phyloP scores from a whole-genome alignment of 1,140 invertebrate genomes.

The Vanessa tameamea region DNA sequence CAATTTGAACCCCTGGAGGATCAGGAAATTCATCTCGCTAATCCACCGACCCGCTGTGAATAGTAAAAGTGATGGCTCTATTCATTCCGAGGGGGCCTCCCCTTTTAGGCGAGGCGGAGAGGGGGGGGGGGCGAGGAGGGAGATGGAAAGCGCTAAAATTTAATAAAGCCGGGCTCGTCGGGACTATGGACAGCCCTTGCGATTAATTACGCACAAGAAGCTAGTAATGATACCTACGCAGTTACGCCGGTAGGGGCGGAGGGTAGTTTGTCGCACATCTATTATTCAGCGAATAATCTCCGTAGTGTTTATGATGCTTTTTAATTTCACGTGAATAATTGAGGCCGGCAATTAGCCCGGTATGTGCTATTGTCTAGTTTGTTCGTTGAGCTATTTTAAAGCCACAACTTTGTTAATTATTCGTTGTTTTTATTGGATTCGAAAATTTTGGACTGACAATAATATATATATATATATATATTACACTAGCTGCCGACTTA shows the following conservation, averaged over 20 bases:
- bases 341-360: slow-evolving; percentile 27
- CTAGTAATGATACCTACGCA: slow-evolving; percentile 66
- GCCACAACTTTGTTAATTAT: background rate
- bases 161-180: slow-evolving; percentile 72
- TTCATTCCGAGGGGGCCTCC: slow-evolving; percentile 54
- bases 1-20: slow-evolving; percentile 62
- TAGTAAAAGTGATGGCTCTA: slow-evolving; percentile 78
- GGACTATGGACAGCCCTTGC: slow-evolving; percentile 61
- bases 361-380: slow-evolving; percentile 26
- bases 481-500: too few species aligned
- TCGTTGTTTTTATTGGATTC: background rate
- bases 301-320: slow-evolving; percentile 39
- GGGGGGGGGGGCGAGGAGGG: slow-evolving; percentile 35
- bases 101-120: slow-evolving; percentile 32
- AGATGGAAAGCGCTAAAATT: slow-evolving; percentile 73
- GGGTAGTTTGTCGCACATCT: slow-evolving; percentile 53
- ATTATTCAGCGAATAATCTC: slow-evolving; percentile 60
- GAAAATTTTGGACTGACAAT: too few species aligned
- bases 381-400: background rate
- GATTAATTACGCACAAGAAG: slow-evolving; percentile 78
- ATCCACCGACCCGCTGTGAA: slow-evolving; percentile 67
- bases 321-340: slow-evolving; percentile 40
- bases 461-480: too few species aligned
- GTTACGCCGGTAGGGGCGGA: slow-evolving; percentile 44
- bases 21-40: slow-evolving; percentile 74